Base-by-base conservation (phyloP, 2,113 vertebrate genomes). In the Caloenas nicobarica region DNA sequence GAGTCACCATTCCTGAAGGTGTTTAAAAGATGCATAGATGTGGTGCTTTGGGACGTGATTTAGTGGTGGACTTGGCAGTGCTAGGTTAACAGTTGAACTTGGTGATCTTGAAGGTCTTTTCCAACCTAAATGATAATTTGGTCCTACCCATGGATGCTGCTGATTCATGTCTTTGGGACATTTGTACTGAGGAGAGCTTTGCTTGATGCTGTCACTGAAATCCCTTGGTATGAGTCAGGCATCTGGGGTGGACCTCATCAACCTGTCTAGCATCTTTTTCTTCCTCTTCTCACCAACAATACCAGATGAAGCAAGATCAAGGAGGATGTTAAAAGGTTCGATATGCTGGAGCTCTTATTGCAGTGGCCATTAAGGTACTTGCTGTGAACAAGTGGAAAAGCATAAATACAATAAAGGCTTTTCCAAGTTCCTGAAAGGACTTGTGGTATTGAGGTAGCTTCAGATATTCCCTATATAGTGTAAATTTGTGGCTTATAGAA, bases 271-370 rank as follows among this genome's bases (percentile, higher is more conserved):
- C n/a, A 11, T 6, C 4, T 81, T 82, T 88, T 88, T 72, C 16
- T 77, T 76, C 16, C 7, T 33, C 7, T 60, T 77, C 79, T 60
- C 33, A 28, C 2, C 42, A 72, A 44, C 9, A 86, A 26, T 50
- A 16, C 4, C 36, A 58, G 14, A 36, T 54, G 21, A 91, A 81
- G 6, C 11, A 76, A 66, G 25, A 64, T n/a, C 40, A 81, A 74
- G 14, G 23, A 78, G 5, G 4, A 24, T 24, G 38, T 53, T 50
- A 62, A 74, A 84, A 74, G 4, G 2, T 2, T 68, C 2, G 36
- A 5, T 24, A 56, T 0, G 0, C 18, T 19, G 13, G 36, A 66
- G 24, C 3, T 50, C 51, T 46, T 60, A 62, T 3, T 34, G 4
- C 42, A 7, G 5, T 64, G 54, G 5, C 11, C 53, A 21, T 58